Percentiles rank a stretch among this genome's conserved stretches.
phyloP scores from a whole-genome alignment of 2,113 vertebrate genomes.

The Dasypus novemcinctus region DNA sequence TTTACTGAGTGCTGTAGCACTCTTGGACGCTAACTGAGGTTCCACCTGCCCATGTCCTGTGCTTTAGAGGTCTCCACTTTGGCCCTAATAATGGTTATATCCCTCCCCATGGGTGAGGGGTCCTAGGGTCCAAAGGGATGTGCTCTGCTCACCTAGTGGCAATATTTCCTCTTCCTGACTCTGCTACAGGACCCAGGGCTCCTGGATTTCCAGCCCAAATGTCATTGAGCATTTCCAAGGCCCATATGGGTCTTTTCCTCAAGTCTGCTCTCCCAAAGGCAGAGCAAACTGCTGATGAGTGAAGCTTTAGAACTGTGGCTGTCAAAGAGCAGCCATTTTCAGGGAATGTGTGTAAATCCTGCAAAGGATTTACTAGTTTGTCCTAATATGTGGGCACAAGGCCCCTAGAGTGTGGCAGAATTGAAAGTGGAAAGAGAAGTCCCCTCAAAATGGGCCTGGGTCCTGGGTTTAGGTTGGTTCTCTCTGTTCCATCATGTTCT shows the following conservation, averaged over 20 bases:
- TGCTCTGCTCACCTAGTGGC: neutral
- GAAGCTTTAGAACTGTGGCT: rapidly evolving
- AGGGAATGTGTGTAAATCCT: neutral
- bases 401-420: neutral
- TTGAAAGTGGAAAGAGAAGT: neutral
- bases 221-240: neutral
- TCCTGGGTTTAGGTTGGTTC: neutral
- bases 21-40: neutral
- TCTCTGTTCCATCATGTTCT: neutral
- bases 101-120: neutral
- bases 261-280: neutral
- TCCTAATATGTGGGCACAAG: neutral
- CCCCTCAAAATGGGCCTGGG: neutral
- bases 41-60: neutral
- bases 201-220: neutral
- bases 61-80: neutral
- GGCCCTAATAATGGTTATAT: neutral
- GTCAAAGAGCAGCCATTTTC: neutral
- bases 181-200: neutral
- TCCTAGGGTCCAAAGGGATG: neutral
- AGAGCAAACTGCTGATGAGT: neutral
- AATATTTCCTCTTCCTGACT: neutral
- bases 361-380: neutral
- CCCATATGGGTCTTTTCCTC: neutral
- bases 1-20: no score